Evolutionary conservation across 1,140 invertebrate genomes (phyloP).

Genomic region (Phocides pigmalion): DNA sequence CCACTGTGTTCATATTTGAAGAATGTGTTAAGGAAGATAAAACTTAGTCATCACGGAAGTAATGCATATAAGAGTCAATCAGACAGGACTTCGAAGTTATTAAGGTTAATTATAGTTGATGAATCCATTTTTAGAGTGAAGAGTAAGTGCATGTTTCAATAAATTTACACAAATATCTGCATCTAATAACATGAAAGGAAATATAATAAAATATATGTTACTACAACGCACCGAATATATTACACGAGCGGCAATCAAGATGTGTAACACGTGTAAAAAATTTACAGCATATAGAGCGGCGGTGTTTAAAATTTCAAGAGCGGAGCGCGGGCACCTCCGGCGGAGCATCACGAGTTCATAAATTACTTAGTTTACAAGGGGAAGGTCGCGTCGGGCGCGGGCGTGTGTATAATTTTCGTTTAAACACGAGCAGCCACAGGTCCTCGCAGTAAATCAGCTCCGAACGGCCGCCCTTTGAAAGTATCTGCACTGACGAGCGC

Average conservation of each 20-base stretch:
- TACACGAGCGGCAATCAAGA: constrained; percentile 44
- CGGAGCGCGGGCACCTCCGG: constrained; percentile 52
- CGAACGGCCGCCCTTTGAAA: constrained; percentile 55
- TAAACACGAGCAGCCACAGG: constrained; percentile 68
- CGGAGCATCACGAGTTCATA: constrained; percentile 71
- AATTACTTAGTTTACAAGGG: constrained; percentile 74
- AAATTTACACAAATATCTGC: no score
- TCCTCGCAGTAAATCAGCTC: constrained; percentile 66
- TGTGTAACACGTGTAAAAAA: constrained; percentile 54
- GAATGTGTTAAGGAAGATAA: no score
- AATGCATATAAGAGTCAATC: no score
- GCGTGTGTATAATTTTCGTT: constrained; percentile 73
- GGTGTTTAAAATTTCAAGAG: constrained; percentile 71
- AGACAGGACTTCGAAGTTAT: no score
- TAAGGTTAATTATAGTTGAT: no score
- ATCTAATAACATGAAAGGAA: no score
- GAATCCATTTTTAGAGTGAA: no score
- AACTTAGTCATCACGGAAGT: no score
- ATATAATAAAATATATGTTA: no score
- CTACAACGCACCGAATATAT: not conserved
- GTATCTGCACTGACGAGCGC: constrained; percentile 46
- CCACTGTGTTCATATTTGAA: no score
- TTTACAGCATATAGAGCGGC: constrained; percentile 48
- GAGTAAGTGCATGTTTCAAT: no score
- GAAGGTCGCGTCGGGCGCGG: constrained; percentile 62